A percentile compares a stretch with the other conserved stretches of the same genome.
These are phyloP conservation scores for Tachypleus tridentatus DNA, from an alignment of 1,140 invertebrate genomes.

Conservation along the genomic window DNA sequence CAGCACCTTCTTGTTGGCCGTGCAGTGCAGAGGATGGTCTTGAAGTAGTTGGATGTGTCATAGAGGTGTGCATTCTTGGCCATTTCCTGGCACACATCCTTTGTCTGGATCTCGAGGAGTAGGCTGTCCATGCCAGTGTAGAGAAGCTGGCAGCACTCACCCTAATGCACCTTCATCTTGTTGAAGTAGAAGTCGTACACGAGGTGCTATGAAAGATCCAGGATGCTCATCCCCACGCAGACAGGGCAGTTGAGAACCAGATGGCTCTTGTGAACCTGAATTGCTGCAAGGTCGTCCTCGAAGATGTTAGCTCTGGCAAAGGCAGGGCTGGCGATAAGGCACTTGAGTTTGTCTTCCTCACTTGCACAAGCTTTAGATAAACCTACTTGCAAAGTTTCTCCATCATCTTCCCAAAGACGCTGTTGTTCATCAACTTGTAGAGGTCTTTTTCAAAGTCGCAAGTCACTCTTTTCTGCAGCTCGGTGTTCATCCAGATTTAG, in stretches of 20 bases:
- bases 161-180: constrained; percentile 28
- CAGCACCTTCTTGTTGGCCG: constrained; percentile 4
- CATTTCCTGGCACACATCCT: constrained; percentile 36
- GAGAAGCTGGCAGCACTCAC: constrained; percentile 25
- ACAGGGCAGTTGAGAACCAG: constrained; percentile 24
- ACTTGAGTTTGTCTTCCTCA: background rate
- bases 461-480: constrained; percentile 29
- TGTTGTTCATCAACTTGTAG: constrained; percentile 38
- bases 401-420: constrained; percentile 37
- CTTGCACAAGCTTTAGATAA: constrained; percentile 22
- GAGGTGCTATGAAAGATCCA: constrained; percentile 24
- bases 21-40: background rate
- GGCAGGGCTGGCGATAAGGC: background rate
- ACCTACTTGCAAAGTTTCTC: constrained; percentile 33
- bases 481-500: constrained; percentile 2
- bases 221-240: constrained; percentile 23
- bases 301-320: constrained; percentile 3
- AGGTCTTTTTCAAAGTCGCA: constrained; percentile 36
- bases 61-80: constrained; percentile 12
- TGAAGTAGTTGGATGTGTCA: constrained; percentile 7
- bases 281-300: constrained; percentile 18
- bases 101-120: constrained; percentile 31
- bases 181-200: constrained; percentile 32
- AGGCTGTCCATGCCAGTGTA: constrained; percentile 38
- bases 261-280: constrained; percentile 21